Evolutionary conservation across 2,888 invertebrate genomes (phyloP).

Genomic region (Meghimatium bilineatum): DNA sequence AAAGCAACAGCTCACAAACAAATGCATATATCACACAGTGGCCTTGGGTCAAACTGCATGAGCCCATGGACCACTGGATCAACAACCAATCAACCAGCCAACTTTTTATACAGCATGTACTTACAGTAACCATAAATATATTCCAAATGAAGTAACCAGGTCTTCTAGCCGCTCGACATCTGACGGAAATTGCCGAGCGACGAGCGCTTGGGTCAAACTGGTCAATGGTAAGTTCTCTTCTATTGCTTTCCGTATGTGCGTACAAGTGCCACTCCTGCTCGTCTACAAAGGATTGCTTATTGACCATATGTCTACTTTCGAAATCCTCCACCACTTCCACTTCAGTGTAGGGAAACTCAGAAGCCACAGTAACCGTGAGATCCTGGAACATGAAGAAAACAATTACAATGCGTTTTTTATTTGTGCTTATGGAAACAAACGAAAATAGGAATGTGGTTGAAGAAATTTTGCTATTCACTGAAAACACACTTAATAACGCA

Average conservation of each 20-base stretch:
- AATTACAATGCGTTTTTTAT: too few species aligned
- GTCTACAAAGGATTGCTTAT: constrained; percentile 72
- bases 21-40: too few species aligned
- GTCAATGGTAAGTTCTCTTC: constrained; percentile 73
- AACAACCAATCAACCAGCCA: too few species aligned
- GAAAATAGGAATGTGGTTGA: too few species aligned
- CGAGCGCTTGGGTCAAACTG: constrained; percentile 73
- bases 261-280: constrained; percentile 75
- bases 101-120: constrained; percentile 41
- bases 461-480: too few species aligned
- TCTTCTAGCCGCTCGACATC: constrained; percentile 74
- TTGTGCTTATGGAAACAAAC: too few species aligned
- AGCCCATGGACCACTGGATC: too few species aligned
- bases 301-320: constrained; percentile 62
- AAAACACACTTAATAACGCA: too few species aligned
- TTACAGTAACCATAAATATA: constrained; percentile 76
- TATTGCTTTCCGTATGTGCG: constrained; percentile 69
- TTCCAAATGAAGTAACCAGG: constrained; percentile 77
- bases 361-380: constrained; percentile 52
- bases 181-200: constrained; percentile 74
- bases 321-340: constrained; percentile 63
- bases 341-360: constrained; percentile 51
- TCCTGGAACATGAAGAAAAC: constrained; percentile 37
- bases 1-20: too few species aligned
- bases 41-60: too few species aligned